Percentiles rank a stretch among this genome's conserved stretches.
Evolutionary conservation across 1,140 invertebrate genomes (phyloP).

Genomic region (Chironomus tepperi): DNA sequence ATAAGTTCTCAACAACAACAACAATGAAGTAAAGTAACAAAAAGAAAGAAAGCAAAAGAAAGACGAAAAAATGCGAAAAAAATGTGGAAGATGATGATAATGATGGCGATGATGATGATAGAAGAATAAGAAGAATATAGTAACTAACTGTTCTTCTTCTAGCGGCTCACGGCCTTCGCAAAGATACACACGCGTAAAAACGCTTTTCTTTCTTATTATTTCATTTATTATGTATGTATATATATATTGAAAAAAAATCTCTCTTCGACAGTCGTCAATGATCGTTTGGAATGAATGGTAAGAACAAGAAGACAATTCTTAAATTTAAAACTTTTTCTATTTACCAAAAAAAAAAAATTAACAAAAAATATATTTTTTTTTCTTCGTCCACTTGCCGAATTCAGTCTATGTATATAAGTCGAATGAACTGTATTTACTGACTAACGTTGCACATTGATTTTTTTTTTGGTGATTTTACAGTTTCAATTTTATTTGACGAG

Average conservation of each 20-base stretch:
- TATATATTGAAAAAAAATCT: background rate
- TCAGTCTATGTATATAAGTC: background rate
- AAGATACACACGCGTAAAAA: background rate
- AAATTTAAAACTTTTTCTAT: background rate
- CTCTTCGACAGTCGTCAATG: background rate
- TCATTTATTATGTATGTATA: background rate
- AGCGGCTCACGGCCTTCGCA: conserved; percentile 1
- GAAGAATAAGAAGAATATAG: background rate
- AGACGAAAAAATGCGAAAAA: background rate
- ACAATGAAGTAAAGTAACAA: too few species aligned
- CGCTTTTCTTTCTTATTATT: background rate
- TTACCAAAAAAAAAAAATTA: conserved; percentile 6
- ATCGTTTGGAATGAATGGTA: background rate
- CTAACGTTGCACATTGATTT: conserved; percentile 21
- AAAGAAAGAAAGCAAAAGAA: too few species aligned
- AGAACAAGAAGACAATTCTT: background rate
- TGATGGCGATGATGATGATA: background rate
- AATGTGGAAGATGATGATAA: background rate
- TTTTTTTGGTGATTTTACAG: conserved; percentile 7
- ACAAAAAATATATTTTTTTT: background rate
- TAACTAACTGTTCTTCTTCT: conserved; percentile 8
- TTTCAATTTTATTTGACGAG: background rate
- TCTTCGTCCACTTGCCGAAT: background rate
- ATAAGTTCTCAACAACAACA: background rate
- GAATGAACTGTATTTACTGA: conserved; percentile 1